Evolutionary conservation across 2,888 invertebrate genomes (phyloP).

Genomic region (Epirrhoe tristata): DNA sequence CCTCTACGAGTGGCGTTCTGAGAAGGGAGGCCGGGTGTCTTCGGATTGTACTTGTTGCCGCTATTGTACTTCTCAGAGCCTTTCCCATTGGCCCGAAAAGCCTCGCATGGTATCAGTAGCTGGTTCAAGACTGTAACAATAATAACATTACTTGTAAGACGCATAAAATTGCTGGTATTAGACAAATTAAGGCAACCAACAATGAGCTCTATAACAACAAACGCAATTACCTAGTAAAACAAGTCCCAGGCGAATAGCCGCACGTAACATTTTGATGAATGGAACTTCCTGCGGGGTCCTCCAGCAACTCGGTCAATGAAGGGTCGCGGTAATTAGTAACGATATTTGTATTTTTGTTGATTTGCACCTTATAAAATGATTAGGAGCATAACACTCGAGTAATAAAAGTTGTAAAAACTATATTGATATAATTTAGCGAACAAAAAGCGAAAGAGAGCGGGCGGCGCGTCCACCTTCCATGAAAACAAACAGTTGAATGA

Average conservation of each 20-base stretch:
- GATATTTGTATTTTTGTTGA: slow-evolving; percentile 10
- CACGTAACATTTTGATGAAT: slow-evolving; percentile 61
- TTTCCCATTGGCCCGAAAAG: slow-evolving; percentile 50
- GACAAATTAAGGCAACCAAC: background rate
- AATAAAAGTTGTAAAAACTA: background rate
- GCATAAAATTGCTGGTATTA: background rate
- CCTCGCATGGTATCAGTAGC: slow-evolving; percentile 54
- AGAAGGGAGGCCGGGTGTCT: slow-evolving; percentile 57
- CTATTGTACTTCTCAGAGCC: slow-evolving; percentile 46
- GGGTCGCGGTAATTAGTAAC: slow-evolving; percentile 16
- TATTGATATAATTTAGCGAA: background rate
- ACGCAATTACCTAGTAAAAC: slow-evolving; percentile 65
- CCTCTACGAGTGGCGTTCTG: slow-evolving; percentile 65
- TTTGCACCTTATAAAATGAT: background rate
- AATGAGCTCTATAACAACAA: background rate
- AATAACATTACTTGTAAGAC: background rate
- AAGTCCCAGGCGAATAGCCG: slow-evolving; percentile 60
- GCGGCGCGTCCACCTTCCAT: slow-evolving; percentile 4
- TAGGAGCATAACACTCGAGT: background rate
- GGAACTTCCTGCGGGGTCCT: slow-evolving; percentile 54
- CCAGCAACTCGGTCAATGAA: slow-evolving; percentile 40
- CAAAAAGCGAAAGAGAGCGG: background rate
- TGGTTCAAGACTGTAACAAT: slow-evolving; percentile 63
- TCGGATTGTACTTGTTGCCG: slow-evolving; percentile 46
- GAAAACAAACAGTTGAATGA: slow-evolving; percentile 14